phyloP scores from a whole-genome alignment of 2,113 vertebrate genomes.

The Gobiocypris rarus region DNA sequence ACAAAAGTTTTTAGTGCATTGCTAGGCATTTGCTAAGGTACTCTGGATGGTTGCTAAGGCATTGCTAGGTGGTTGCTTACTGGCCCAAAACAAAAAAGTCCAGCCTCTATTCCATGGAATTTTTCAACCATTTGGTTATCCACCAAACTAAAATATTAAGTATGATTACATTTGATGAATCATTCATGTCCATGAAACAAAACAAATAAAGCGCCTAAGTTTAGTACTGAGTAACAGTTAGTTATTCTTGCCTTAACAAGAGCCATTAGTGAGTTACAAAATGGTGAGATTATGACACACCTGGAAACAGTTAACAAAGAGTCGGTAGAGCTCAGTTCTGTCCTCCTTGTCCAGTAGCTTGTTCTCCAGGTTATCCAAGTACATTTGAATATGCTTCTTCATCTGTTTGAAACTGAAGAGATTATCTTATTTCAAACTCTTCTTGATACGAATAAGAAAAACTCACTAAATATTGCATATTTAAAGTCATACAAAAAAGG shows the following conservation, averaged over 20 bases:
- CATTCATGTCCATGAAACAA: neutral
- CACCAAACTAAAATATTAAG: neutral
- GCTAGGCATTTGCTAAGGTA: neutral
- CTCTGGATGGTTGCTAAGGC: neutral
- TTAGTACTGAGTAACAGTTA: neutral
- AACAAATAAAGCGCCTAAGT: neutral
- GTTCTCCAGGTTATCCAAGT: slow-evolving; percentile 70
- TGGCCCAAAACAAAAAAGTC: neutral
- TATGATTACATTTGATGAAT: neutral
- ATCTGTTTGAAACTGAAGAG: slow-evolving; percentile 72
- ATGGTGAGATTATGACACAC: slow-evolving; percentile 39
- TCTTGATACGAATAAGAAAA: neutral
- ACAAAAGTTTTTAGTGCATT: neutral
- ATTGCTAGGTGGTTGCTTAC: neutral
- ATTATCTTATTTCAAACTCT: neutral
- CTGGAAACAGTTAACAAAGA: slow-evolving; percentile 80
- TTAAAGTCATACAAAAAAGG: neutral
- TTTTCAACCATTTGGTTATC: neutral
- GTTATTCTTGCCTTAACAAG: neutral
- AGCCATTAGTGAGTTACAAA: neutral
- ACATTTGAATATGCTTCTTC: slow-evolving; percentile 71
- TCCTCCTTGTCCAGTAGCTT: slow-evolving; percentile 67
- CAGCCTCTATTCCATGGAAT: neutral
- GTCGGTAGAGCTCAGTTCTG: slow-evolving; percentile 72
- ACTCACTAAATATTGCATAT: neutral